These are phyloP conservation scores for Mimachlamys varia DNA, from an alignment of 2,888 invertebrate genomes.

Conservation along the genomic window DNA sequence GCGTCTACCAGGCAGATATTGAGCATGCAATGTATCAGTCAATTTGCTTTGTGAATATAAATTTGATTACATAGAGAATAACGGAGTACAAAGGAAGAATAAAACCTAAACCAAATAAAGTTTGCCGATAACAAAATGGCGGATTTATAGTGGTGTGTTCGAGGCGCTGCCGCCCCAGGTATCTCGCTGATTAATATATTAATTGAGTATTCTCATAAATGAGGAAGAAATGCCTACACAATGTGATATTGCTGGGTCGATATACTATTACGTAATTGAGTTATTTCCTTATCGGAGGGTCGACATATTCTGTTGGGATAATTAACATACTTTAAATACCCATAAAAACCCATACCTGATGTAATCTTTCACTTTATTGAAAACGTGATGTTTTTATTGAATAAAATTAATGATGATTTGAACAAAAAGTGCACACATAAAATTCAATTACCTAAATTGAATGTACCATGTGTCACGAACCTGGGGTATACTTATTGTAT, in stretches of 20 bases:
- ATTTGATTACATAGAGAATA: constrained; percentile 7
- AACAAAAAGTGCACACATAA: not conserved
- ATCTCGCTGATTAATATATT: not conserved
- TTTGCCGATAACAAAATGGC: not conserved
- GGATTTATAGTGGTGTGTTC: not conserved
- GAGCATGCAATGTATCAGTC: constrained; percentile 14
- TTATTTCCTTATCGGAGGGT: not conserved
- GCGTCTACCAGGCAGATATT: constrained; percentile 9
- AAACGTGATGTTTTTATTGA: not conserved
- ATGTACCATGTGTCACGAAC: constrained; percentile 31
- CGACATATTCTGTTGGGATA: not conserved
- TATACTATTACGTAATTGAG: constrained; percentile 4
- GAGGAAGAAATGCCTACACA: constrained; percentile 3
- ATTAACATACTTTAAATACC: constrained; percentile 22
- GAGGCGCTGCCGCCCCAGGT: not conserved
- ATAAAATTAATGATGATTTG: constrained; percentile 18
- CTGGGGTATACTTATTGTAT: not conserved
- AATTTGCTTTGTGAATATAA: constrained; percentile 34
- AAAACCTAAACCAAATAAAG: constrained; percentile 3
- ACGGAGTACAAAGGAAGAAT: not conserved
- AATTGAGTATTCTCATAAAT: constrained; percentile 16
- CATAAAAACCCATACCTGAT: not conserved
- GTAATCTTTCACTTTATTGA: constrained; percentile 15
- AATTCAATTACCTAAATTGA: not conserved
- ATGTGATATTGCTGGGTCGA: not conserved